Base-by-base conservation (phyloP, 2,113 vertebrate genomes). In the Noctilio leporinus region DNA sequence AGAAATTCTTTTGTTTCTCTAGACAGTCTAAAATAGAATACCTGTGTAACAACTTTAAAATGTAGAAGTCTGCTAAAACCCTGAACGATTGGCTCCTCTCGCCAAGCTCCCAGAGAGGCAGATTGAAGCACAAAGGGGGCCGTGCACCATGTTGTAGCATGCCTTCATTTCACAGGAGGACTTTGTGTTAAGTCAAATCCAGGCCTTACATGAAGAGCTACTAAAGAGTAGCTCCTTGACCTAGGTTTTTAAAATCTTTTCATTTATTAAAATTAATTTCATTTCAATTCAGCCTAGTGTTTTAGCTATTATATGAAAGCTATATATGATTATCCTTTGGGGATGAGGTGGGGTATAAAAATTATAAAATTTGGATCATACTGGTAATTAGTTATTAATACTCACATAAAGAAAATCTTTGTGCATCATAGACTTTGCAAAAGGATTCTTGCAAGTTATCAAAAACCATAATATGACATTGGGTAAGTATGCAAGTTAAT, bases 381-480 rank as follows among this genome's bases (percentile, higher is more conserved):
- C 53, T 47, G 89, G 11, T 87, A 95, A 96, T 95, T 83, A 84
- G 45, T 94, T 95, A 93, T 93, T 93, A 94, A 91, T 62, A 94
- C 72, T 33, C 53, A 96, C 45, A 94, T 67, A 89, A 93, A 85
- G n/a, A 95, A 93, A 95, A 75, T 89, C 64, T 94, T 85, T 70
- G 35, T 94, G 33, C 88, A 86, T 95, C 15, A 92, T 76, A 95
- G 96, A 30, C 62, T 96, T 95, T 95, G 70, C 57, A 92, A 95
- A 96, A 83, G 19, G 82, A 93, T 81, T 93, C 93, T 51, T 94
- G 64, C 16, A 84, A 93, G 75, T 89, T 82, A 91, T 94, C 45
- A 45, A 87, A 95, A 89, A 9, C 80, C n/a, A 94, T 43, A 89
- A 43, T 87, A 89, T 90, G 80, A 95, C 65, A 94, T 24, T 95